A percentile compares a stretch with the other conserved stretches of the same genome.
These are phyloP conservation scores for Heliothis peltigera DNA, from an alignment of 2,888 invertebrate species.

Conservation along the genomic window DNA sequence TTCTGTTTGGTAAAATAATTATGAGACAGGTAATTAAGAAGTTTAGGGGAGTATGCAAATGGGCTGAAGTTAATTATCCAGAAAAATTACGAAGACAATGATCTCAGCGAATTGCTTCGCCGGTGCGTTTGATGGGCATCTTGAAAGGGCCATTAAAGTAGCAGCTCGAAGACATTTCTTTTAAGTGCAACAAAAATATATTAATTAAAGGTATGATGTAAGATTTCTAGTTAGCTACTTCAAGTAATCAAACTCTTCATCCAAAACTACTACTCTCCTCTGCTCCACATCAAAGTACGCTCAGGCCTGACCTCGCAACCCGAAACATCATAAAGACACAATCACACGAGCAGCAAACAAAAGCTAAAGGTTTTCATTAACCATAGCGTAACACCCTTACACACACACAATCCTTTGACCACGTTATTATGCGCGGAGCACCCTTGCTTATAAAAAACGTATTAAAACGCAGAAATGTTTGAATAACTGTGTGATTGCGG, in stretches of 20 bases:
- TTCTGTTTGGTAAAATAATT: slow-evolving; percentile 80
- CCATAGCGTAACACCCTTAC: slow-evolving; percentile 48
- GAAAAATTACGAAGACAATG: slow-evolving; percentile 65
- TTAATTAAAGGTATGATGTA: background rate
- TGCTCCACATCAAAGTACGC: no score
- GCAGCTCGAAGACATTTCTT: background rate
- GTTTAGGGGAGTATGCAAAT: slow-evolving; percentile 77
- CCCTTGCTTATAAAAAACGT: slow-evolving; percentile 79
- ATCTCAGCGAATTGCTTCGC: slow-evolving; percentile 8
- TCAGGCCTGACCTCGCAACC: slow-evolving; percentile 15
- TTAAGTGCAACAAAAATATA: background rate
- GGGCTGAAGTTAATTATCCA: slow-evolving; percentile 74
- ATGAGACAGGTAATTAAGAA: slow-evolving; percentile 86
- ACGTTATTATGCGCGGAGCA: slow-evolving; percentile 76
- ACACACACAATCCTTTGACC: slow-evolving; percentile 70
- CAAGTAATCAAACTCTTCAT: no score
- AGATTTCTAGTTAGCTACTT: no score
- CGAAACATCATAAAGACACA: slow-evolving; percentile 20
- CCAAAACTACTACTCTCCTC: background rate
- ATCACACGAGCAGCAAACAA: slow-evolving; percentile 33
- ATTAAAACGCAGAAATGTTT: slow-evolving; percentile 80
- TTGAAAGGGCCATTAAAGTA: slow-evolving; percentile 1
- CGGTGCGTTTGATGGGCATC: slow-evolving; percentile 7
- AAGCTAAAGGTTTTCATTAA: slow-evolving; percentile 62
- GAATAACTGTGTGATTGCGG: slow-evolving; percentile 88